phyloP scores from a whole-genome alignment of 2,797 vertebrate genomes.

The Hippopotamyrus pictus region DNA sequence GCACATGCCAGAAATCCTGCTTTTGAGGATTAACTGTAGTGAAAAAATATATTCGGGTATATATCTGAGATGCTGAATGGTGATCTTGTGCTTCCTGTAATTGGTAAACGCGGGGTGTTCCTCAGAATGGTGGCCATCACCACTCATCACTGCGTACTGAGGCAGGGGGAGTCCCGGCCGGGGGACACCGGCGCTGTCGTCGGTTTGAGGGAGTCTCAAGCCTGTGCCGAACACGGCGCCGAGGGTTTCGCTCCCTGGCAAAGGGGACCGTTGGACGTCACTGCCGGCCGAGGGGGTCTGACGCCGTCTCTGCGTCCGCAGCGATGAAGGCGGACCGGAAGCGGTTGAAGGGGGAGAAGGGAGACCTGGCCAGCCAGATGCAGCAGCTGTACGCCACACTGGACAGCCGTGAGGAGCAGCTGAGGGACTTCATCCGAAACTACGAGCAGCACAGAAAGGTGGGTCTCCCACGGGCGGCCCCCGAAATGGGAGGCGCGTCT shows the following conservation, averaged over 20 bases:
- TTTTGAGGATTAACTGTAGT: neutral
- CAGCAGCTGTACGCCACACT: slow-evolving; percentile 93
- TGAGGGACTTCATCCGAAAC: slow-evolving; percentile 92
- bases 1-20: neutral
- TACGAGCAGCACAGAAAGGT: slow-evolving; percentile 96
- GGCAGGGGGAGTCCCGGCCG: neutral
- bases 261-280: neutral
- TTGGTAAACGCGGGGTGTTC: neutral
- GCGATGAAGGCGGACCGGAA: slow-evolving; percentile 95
- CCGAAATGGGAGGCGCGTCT: neutral
- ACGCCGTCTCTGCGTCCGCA: slow-evolving; percentile 40
- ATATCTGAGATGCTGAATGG: neutral
- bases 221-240: neutral
- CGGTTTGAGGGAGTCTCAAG: neutral
- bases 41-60: neutral
- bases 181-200: neutral
- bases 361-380: slow-evolving; percentile 91
- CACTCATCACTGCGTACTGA: neutral
- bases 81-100: neutral
- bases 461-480: neutral
- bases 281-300: neutral
- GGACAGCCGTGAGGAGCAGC: slow-evolving; percentile 84
- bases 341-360: slow-evolving; percentile 88
- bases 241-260: neutral
- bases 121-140: neutral